A percentile compares a stretch with the other conserved stretches of the same genome.
Conservation (phyloP, 2,888 invertebrate species). For the Fragum sueziense region DNA sequence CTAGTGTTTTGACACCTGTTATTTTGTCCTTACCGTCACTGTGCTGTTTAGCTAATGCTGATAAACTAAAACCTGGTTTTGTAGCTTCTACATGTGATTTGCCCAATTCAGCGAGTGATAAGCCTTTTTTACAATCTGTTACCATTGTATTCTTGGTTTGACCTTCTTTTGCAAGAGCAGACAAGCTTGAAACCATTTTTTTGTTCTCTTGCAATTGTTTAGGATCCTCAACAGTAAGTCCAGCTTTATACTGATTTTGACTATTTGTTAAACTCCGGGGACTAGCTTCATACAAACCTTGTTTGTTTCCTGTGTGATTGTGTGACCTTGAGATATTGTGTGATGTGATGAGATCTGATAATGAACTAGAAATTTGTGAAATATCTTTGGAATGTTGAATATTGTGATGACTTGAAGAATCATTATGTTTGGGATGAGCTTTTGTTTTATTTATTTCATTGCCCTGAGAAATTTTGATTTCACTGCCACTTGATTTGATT, state of each 20-base stretch:
- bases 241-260: not conserved
- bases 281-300: not conserved
- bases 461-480: not conserved
- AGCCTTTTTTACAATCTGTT: not conserved
- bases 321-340: conserved; percentile 4
- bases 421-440: not conserved
- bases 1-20: not conserved
- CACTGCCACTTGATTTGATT: not conserved
- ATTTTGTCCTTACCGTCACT: not conserved
- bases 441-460: not conserved
- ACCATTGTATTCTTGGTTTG: not conserved
- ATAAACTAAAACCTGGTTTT: not conserved
- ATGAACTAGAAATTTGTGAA: conserved; percentile 4
- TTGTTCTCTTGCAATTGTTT: not conserved
- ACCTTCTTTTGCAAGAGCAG: not conserved
- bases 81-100: too few species aligned
- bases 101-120: not conserved
- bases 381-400: not conserved
- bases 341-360: not conserved
- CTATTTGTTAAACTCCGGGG: not conserved
- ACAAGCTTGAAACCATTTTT: not conserved
- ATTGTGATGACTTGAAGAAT: too few species aligned
- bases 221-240: not conserved
- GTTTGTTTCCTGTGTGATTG: not conserved
- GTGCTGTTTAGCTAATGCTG: not conserved